Evolutionary conservation across 1,140 invertebrate genomes (phyloP), one percentile per base, ranked within the genome.

Genomic region (Aphis gossypii): DNA sequence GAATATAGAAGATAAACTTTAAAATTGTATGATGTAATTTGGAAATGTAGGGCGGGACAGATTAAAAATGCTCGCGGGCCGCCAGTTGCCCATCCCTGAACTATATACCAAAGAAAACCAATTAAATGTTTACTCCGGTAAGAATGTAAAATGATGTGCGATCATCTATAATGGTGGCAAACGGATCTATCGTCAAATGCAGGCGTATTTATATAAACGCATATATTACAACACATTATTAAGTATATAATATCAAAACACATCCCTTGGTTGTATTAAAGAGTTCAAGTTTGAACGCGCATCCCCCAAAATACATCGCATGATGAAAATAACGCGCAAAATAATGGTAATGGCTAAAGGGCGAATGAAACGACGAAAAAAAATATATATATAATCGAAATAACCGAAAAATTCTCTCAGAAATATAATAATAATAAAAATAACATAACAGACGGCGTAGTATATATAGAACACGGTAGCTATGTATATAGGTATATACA

Each of bases 341-440:
- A 90, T 90, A 90, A 90, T 38, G 18, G 76, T 38, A 38, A 2
- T 68, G 54, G 54, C 8, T 21, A 38, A 35, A 9, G 89, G 51
- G 89, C 51, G 9, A 38, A 41, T 23, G 83, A 84, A 84, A 68
- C 8, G 76, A 68, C 44, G 35, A 90, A 51, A 90, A 60, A 90
- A 90, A 91, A 18, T 51, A 87, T n/a, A 18, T 51, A 87, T n/a
- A 18, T 38, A 48, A 46, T 7, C 44, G 14, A 87, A 87, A 87
- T 76, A 46, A 87, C 11, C 14, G 30, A 82, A 91, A 91, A 76
- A 86, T 25, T 86, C 21, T 76, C 90, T 76, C 41, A 4, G 23
- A 54, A 54, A 18, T n/a, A 41, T 76, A 90, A 90, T 68, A 89
- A 56, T 89, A 91, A 91, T 91, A 91, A 91, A n/a, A 46, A 91